Evolutionary conservation across 2,888 invertebrate species (phyloP), one percentile per base, ranked within the genome.

Genomic region (Anarsia innoxiella): DNA sequence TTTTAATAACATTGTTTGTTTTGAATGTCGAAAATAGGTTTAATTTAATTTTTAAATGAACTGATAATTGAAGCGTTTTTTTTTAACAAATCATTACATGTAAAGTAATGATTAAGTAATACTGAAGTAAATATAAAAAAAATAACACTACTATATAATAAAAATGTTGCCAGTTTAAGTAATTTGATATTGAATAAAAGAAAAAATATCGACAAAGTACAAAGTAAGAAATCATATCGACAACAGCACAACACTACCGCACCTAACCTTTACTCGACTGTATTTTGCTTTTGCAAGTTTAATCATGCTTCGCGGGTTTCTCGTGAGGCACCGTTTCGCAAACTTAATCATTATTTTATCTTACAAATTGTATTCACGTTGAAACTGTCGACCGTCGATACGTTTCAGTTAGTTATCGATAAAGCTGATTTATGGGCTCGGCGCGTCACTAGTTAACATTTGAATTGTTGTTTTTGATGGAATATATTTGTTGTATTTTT

Each of bases 261-360:
- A 61, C 58, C 73, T 83, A 82, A 84, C 82, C 84, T 84, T 83
- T 82, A 77, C 78, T 78, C 62, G 69, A 49, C 66, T 73, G 76
- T 78, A 71, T 73, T 79, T 78, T 72, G 82, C 82, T 82, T 78
- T 82, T 82, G 83, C 82, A 82, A 83, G 83, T 80, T 80, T 82
- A 82, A 84, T 79, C 80, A 82, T 79, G 79, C 75, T 72, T 19
- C 34, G 25, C 23, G 37, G 34, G 12, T 60, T 59, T 69, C 58
- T 82, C 82, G 83, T 84, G 83, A 82, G 75, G 80, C 75, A 79
- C 78, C 64, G 66, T 84, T 84, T 82, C 76, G 77, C 77, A 83
- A 83, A 60, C 70, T 65, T 71, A 73, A 78, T 78, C 78, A 79
- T 80, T 82, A 82, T 79, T 80, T 82, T 82, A 80, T 82, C 82